These are phyloP conservation scores for Scolopax mira DNA, from an alignment of 2,113 vertebrate species.

Conservation along the genomic window DNA sequence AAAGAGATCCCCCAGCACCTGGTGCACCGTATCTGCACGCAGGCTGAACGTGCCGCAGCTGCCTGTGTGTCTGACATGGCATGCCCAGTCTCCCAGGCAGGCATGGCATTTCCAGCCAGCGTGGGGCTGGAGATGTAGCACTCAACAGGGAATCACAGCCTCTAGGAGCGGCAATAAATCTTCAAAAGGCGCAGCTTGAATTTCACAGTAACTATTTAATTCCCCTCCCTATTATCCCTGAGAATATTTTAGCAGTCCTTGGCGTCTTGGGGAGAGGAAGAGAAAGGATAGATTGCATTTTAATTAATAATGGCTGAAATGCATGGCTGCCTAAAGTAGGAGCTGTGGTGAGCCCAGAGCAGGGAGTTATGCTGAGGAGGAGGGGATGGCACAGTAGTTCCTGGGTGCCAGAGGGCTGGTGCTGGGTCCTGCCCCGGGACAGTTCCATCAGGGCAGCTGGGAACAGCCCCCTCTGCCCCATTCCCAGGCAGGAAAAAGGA, in stretches of 20 bases:
- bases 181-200: not conserved
- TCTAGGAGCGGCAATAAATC: not conserved
- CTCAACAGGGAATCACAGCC: not conserved
- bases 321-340: not conserved
- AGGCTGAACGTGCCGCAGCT: not conserved
- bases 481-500: not conserved
- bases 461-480: not conserved
- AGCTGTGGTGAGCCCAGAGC: not conserved
- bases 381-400: rapidly evolving
- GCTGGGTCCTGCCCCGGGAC: not conserved
- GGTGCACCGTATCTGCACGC: not conserved
- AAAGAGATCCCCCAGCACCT: not conserved
- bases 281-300: conserved; percentile 1
- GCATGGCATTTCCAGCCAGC: not conserved
- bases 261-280: not conserved
- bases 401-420: not conserved
- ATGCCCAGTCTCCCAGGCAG: not conserved
- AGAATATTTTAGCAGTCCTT: conserved; percentile 21
- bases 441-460: not conserved
- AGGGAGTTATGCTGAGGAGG: not conserved
- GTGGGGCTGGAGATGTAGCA: not conserved
- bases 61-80: not conserved
- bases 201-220: conserved; percentile 18
- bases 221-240: not conserved
- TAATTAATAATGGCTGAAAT: conserved; percentile 31